Percentiles rank a stretch among this genome's conserved stretches.
These are phyloP conservation scores for Coilia nasus DNA, from an alignment of 2,797 vertebrate species.

Conservation along the genomic window DNA sequence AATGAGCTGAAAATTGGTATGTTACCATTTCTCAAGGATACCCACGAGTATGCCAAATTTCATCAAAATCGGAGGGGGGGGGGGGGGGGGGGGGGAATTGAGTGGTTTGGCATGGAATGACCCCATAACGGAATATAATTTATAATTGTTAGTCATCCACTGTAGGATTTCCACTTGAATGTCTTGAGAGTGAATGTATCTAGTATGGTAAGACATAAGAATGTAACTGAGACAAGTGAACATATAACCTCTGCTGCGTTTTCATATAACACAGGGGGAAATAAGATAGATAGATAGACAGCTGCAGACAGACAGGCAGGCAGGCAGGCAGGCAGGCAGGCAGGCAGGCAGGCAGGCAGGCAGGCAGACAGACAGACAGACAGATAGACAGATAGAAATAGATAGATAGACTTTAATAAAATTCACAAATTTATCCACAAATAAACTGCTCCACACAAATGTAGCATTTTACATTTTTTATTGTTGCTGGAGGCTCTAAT, in stretches of 20 bases:
- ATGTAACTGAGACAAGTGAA: not conserved
- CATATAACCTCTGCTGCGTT: not conserved
- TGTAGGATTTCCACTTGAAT: no score
- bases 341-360: not conserved
- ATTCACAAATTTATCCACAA: no score
- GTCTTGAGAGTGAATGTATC: no score
- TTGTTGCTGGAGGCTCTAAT: constrained; percentile 86
- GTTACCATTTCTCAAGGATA: no score
- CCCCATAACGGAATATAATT: no score
- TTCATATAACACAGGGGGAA: not conserved
- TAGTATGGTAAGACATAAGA: not conserved
- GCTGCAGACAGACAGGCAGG: not conserved
- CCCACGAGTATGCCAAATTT: no score
- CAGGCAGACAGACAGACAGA: not conserved
- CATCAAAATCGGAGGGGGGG: no score
- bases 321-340: not conserved
- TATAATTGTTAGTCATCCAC: no score
- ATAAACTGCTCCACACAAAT: not conserved
- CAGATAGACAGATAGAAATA: constrained; percentile 24
- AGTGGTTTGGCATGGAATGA: no score
- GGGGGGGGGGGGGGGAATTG: no score
- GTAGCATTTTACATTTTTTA: constrained; percentile 76
- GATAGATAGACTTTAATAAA: not conserved
- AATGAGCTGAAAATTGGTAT: no score
- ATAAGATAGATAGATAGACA: not conserved